phyloP scores from a whole-genome alignment of 2,797 vertebrate species.

The Chiropotes sagulatus region DNA sequence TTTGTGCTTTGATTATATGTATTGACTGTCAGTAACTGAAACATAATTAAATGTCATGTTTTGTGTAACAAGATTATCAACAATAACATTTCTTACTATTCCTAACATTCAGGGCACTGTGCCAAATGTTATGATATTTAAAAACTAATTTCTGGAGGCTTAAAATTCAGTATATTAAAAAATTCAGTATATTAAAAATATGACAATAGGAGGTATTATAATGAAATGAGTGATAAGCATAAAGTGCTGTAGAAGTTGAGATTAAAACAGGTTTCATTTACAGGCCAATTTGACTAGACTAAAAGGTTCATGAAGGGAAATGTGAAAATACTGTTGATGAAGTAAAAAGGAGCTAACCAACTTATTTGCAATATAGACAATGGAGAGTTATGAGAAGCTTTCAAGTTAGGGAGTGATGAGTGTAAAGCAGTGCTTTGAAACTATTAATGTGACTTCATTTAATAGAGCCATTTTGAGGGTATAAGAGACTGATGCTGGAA shows the following conservation, averaged over 20 bases:
- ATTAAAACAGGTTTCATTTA: conserved; percentile 31
- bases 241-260: background rate
- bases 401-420: background rate
- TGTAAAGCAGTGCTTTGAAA: background rate
- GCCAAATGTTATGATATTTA: background rate
- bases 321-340: background rate
- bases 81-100: background rate
- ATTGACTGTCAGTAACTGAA: background rate
- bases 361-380: background rate
- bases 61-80: background rate
- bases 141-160: background rate
- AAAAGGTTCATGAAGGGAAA: background rate
- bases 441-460: background rate
- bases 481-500: background rate
- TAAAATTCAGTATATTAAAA: conserved; percentile 25
- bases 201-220: background rate
- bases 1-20: background rate
- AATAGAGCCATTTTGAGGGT: background rate
- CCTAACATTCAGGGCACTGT: background rate
- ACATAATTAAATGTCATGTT: background rate
- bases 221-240: background rate
- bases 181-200: background rate
- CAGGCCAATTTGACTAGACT: background rate
- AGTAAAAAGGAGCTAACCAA: background rate
- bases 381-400: background rate